Percentiles rank a stretch among this genome's conserved stretches.
Conservation (phyloP, 2,888 invertebrate genomes). For the Lycophotia porphyrea region DNA sequence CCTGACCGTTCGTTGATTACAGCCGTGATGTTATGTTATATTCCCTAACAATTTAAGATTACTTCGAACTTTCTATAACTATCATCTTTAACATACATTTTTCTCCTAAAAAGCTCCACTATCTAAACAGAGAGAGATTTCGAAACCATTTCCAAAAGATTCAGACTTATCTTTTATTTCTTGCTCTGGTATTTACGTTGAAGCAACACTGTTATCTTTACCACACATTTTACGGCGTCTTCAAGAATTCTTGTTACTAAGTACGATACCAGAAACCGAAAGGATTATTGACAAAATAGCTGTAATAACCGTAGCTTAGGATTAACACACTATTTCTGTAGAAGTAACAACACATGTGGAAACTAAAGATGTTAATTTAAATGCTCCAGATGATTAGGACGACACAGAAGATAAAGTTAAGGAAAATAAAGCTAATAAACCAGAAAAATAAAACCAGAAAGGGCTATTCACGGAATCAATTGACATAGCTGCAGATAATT, state of each 20-base stretch:
- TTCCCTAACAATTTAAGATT: background rate
- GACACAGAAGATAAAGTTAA: conserved; percentile 17
- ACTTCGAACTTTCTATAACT: background rate
- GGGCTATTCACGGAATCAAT: conserved; percentile 31
- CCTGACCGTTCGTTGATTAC: background rate
- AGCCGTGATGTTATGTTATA: background rate
- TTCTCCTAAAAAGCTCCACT: conserved; percentile 8
- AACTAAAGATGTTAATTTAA: conserved; percentile 19
- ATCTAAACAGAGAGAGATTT: conserved; percentile 40
- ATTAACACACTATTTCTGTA: conserved; percentile 49
- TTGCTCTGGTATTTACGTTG: conserved; percentile 55
- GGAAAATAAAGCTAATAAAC: conserved; percentile 24
- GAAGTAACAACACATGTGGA: conserved; percentile 10
- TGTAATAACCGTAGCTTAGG: conserved; percentile 36
- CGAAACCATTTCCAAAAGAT: conserved; percentile 50
- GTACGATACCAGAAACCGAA: conserved; percentile 50
- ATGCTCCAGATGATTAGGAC: conserved; percentile 12
- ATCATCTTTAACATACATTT: background rate
- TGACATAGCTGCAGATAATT: conserved; percentile 15
- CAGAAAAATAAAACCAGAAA: conserved; percentile 3
- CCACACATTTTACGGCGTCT: conserved; percentile 41
- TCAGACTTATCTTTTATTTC: conserved; percentile 57
- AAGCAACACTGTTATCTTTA: conserved; percentile 61
- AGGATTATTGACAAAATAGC: conserved; percentile 55
- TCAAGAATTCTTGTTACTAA: conserved; percentile 54